Conservation (phyloP, 2,113 vertebrate species). For the Pao palembangensis region DNA sequence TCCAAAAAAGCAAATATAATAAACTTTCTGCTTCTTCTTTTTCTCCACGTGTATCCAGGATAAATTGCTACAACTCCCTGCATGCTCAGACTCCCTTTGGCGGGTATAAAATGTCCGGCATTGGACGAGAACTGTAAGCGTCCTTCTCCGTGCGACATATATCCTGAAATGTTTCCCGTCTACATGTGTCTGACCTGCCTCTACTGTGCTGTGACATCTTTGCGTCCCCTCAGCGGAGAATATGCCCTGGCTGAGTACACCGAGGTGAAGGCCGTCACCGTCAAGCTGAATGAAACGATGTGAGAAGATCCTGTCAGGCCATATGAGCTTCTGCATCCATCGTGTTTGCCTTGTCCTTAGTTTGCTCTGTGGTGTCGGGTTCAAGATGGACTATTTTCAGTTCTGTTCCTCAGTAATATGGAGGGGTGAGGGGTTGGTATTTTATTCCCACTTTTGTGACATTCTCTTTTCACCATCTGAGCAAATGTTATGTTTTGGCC, state of each 20-base stretch:
- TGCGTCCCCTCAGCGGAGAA: conserved; percentile 80
- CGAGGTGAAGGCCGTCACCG: conserved; percentile 91
- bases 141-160: background rate
- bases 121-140: conserved; percentile 93
- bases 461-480: background rate
- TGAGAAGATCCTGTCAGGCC: conserved; percentile 59
- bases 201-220: background rate
- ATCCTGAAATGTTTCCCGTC: background rate
- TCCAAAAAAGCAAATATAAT: too few relatives aligned
- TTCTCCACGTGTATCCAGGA: conserved; percentile 67
- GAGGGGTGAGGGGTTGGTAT: background rate
- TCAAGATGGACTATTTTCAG: background rate
- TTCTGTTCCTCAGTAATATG: too few relatives aligned
- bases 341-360: background rate
- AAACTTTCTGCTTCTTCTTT: background rate
- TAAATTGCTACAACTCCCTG: conserved; percentile 94
- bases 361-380: background rate
- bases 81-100: conserved; percentile 90
- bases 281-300: conserved; percentile 84
- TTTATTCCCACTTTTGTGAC: background rate
- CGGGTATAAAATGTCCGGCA: conserved; percentile 95
- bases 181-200: background rate
- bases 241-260: conserved; percentile 91
- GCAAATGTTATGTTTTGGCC: too few relatives aligned
- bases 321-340: background rate